phyloP scores from a whole-genome alignment of 1,140 invertebrate genomes.

The Lasioglossum albipes region DNA sequence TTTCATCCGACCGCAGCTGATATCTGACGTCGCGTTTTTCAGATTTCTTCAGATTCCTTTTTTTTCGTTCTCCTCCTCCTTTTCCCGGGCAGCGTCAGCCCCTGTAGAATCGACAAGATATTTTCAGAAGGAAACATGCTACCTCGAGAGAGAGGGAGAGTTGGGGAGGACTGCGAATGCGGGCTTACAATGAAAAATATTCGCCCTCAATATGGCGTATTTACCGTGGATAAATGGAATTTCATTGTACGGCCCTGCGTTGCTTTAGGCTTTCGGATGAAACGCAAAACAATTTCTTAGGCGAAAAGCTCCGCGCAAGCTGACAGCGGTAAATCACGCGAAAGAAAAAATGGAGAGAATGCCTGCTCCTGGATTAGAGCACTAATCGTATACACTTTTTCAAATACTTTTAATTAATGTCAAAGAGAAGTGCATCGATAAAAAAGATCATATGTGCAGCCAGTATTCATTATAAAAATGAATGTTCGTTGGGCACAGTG shows the following conservation, averaged over 20 bases:
- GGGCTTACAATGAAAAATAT: conserved; percentile 28
- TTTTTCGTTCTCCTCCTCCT: neutral
- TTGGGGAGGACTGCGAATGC: too few relatives aligned
- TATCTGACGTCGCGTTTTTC: conserved; percentile 12
- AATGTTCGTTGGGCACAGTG: too few relatives aligned
- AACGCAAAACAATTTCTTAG: neutral
- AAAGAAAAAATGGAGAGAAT: too few relatives aligned
- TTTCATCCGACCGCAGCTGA: neutral
- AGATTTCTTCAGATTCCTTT: neutral
- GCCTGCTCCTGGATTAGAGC: too few relatives aligned
- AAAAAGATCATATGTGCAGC: too few relatives aligned
- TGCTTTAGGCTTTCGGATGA: neutral
- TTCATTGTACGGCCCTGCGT: conserved; percentile 7
- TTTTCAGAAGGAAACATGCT: conserved; percentile 10
- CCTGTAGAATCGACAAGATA: conserved; percentile 20
- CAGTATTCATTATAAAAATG: too few relatives aligned
- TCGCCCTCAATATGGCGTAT: neutral
- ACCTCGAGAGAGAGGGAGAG: neutral
- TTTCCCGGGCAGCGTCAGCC: neutral
- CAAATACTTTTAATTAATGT: too few relatives aligned
- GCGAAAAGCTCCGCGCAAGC: neutral
- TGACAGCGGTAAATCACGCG: conserved; percentile 11
- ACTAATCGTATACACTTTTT: too few relatives aligned
- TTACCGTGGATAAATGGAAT: conserved; percentile 23
- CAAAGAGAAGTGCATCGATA: too few relatives aligned